Evolutionary conservation across 2,888 invertebrate species (phyloP), one percentile per base, ranked within the genome.

Genomic region (Microdon myrmicae): DNA sequence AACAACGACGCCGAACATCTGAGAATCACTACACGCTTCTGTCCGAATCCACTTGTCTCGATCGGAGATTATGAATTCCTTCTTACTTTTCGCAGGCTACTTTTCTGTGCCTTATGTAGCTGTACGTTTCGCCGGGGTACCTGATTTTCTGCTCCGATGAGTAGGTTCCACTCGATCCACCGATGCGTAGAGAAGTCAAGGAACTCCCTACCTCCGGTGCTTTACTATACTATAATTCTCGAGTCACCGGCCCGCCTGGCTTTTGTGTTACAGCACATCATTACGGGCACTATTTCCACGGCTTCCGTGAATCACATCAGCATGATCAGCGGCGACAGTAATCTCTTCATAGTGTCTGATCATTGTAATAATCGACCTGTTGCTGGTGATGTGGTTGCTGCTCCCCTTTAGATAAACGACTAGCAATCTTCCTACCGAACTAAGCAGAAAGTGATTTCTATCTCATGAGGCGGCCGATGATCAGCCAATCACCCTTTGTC

Each of bases 91-190:
- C 51, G 20, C 28, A 23, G 39, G 45, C 54, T 39, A 49, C 44
- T 38, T 49, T 44, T 37, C 32, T 45, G 26, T 19, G n/a, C n/a
- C n/a, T n/a, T n/a, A n/a, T 34, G 22, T 20, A 41, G 35, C 41
- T 41, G 43, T 41, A 25, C 17, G 23, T 49, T 26, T 20, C 34
- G 38, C 61, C 53, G 69, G n/a, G n/a, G 68, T 69, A 71, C 72
- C 73, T 74, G 74, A 75, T 77, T 77, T 77, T 77, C 76, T 73
- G 77, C 77, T 77, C 75, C 73, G 77, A 44, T 77, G 77, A 69
- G 66, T 73, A 64, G 64, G 20, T 53, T 64, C 49, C 47, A 64
- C 48, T 32, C 37, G 53, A 53, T 64, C 58, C 64, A 64, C 26
- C 64, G 58, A 58, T 64, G 64, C 56, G 64, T 58, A 56, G 32